Conservation (phyloP, 53 echinoderm and acorn worm species). For the Luidia sarsii region DNA sequence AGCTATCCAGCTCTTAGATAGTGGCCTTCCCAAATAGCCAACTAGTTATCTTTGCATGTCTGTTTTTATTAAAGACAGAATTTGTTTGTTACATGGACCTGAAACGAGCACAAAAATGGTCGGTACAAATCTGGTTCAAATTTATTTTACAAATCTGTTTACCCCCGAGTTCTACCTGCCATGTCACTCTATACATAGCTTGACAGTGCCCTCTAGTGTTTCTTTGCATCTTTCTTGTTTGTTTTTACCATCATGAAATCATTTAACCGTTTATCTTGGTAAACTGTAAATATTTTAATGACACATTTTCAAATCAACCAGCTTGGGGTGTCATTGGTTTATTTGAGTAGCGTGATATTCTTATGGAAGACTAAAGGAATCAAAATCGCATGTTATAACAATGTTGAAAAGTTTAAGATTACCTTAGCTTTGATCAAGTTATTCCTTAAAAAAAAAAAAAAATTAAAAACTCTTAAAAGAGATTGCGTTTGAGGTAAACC, state of each 20-base stretch:
- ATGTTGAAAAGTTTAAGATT: neutral
- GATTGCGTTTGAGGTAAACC: no score
- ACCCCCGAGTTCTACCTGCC: no score
- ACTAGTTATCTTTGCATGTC: no score
- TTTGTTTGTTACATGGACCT: no score
- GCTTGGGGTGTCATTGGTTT: constrained; percentile 6
- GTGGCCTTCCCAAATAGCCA: no score
- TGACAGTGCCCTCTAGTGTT: constrained; percentile 26
- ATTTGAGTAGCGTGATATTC: neutral
- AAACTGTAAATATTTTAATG: constrained; percentile 5
- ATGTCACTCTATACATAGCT: neutral
- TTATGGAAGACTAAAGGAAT: neutral
- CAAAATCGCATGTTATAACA: constrained; percentile 37
- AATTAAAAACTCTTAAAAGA: no score
- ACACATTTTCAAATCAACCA: neutral
- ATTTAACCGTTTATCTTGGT: constrained; percentile 19
- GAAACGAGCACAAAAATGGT: no score
- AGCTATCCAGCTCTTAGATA: no score
- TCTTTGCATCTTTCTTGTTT: neutral
- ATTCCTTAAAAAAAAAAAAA: no score
- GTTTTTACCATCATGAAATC: neutral
- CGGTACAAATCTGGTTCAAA: no score
- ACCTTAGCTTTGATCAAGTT: constrained; percentile 9
- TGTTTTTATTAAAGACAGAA: no score
- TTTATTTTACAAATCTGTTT: no score